phyloP scores from a whole-genome alignment of 2,888 invertebrate species.

The Periphyllus acericola region DNA sequence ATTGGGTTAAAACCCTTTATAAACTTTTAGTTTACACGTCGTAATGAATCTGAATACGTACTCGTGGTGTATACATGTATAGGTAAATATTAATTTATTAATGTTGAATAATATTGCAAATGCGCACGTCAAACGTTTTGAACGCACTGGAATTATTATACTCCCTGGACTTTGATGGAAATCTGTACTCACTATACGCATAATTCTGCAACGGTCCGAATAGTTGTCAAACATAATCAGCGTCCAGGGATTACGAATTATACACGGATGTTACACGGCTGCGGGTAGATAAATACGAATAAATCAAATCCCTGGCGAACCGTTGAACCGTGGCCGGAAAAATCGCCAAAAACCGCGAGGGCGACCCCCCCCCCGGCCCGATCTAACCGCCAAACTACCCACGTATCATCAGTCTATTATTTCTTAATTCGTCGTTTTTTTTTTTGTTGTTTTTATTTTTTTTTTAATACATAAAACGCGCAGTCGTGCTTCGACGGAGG shows the following conservation, averaged over 20 bases:
- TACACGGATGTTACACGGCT: too few species aligned
- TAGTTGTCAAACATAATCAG: constrained; percentile 28
- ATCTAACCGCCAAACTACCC: too few species aligned
- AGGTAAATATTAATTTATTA: too few species aligned
- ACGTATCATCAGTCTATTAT: too few species aligned
- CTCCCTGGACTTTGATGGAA: constrained; percentile 13
- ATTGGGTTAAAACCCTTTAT: neutral
- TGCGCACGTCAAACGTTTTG: neutral
- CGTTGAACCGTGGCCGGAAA: neutral
- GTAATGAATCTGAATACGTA: too few species aligned
- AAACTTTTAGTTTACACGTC: neutral
- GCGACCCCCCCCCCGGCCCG: too few species aligned
- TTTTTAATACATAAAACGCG: too few species aligned
- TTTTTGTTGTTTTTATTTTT: too few species aligned
- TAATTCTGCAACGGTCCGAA: constrained; percentile 8
- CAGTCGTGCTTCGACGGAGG: too few species aligned
- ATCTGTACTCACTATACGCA: constrained; percentile 6
- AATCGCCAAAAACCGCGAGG: neutral
- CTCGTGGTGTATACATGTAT: too few species aligned
- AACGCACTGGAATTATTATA: neutral
- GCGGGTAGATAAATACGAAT: neutral
- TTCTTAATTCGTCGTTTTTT: too few species aligned
- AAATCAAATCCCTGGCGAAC: neutral
- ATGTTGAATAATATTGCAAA: neutral
- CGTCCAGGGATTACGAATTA: constrained; percentile 9